Conservation (phyloP, 1,140 invertebrate genomes). For the Temnothorax longispinosus region DNA sequence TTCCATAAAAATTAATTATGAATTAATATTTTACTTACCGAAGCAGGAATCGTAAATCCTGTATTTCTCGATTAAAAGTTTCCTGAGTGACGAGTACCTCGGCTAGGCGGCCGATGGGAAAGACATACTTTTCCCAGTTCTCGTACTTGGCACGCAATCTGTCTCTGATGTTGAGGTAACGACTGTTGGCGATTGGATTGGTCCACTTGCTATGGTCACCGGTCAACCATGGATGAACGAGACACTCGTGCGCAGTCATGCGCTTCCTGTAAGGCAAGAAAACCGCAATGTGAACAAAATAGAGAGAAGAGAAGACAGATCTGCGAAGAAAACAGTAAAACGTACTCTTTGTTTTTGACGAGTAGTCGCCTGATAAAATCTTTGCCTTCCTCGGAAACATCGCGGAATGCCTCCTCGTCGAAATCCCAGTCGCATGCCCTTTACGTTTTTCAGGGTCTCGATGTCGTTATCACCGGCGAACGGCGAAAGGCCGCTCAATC, state of each 20-base stretch:
- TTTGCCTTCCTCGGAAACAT: constrained; percentile 98
- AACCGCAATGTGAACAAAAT: background rate
- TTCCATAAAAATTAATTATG: background rate
- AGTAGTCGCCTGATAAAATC: constrained; percentile 98
- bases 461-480: constrained; percentile 99
- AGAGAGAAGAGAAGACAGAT: background rate
- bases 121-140: constrained; percentile 96
- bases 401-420: constrained; percentile 96
- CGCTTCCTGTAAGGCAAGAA: constrained; percentile 90
- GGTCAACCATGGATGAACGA: constrained; percentile 97
- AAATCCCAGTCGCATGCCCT: constrained; percentile 99
- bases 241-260: constrained; percentile 98
- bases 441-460: constrained; percentile 99
- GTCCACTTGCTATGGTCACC: constrained; percentile 92
- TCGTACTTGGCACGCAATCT: constrained; percentile 94
- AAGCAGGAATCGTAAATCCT: constrained; percentile 98
- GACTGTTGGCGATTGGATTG: constrained; percentile 91
- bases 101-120: constrained; percentile 98
- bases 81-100: constrained; percentile 99
- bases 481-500: constrained; percentile 98
- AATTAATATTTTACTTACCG: constrained; percentile 87
- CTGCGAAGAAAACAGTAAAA: background rate
- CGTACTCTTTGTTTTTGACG: constrained; percentile 97
- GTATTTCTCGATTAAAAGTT: constrained; percentile 98
- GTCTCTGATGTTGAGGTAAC: constrained; percentile 95